phyloP scores from a whole-genome alignment of 2,797 vertebrate species.

The Phataginus tetradactyla region DNA sequence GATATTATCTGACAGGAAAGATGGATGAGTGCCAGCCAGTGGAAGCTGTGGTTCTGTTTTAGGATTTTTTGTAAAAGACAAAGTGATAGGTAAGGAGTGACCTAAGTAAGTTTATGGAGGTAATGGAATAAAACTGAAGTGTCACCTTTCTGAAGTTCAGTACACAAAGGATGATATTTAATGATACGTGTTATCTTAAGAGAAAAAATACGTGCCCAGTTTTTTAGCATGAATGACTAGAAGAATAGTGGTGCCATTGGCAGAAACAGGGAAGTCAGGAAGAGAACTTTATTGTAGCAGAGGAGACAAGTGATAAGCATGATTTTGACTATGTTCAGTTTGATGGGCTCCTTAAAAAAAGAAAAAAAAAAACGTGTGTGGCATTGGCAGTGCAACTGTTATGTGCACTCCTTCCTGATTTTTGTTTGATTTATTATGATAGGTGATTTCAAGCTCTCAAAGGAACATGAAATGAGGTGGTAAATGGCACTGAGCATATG shows the following conservation, averaged over 20 bases:
- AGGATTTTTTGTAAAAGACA: not conserved
- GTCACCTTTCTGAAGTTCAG: not conserved
- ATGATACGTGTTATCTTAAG: not conserved
- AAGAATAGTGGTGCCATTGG: not conserved
- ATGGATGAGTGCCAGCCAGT: not conserved
- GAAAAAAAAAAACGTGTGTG: not conserved
- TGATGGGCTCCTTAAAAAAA: not conserved
- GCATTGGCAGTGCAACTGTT: not conserved
- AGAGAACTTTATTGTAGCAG: constrained; percentile 29
- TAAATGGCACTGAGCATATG: not conserved
- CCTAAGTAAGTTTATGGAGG: not conserved
- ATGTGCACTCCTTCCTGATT: not conserved
- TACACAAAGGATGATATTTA: not conserved
- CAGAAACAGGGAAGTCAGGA: not conserved
- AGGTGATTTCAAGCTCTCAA: not conserved
- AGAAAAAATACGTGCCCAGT: not conserved
- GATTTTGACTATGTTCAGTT: constrained; percentile 36
- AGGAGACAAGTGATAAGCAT: not conserved
- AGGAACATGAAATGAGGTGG: not conserved
- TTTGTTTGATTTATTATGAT: constrained; percentile 35
- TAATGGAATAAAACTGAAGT: not conserved
- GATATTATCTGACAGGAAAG: not conserved
- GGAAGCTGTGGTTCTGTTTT: not conserved
- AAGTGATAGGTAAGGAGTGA: not conserved
- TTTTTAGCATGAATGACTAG: not conserved